Conservation (phyloP, 2,113 vertebrate species). For the Parus major region DNA sequence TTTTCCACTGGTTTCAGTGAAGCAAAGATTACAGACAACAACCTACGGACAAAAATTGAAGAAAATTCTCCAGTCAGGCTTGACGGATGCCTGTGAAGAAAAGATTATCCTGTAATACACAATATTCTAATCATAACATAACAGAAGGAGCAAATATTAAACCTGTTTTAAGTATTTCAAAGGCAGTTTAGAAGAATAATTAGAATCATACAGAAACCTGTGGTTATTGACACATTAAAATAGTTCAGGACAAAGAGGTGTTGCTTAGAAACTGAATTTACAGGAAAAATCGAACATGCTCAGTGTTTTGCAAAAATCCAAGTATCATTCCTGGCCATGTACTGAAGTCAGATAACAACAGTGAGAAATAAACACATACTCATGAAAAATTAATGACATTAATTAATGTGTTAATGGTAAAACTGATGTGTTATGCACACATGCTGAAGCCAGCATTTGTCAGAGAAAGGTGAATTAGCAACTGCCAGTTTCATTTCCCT, state of each 20-base stretch:
- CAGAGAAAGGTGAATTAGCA: constrained; percentile 51
- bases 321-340: neutral
- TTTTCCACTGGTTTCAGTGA: constrained; percentile 14
- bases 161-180: constrained; percentile 6
- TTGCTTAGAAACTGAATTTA: constrained; percentile 56
- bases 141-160: neutral
- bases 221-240: constrained; percentile 44
- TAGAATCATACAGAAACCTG: constrained; percentile 28
- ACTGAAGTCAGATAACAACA: neutral
- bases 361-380: neutral
- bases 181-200: constrained; percentile 20
- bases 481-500: constrained; percentile 5
- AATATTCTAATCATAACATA: constrained; percentile 1
- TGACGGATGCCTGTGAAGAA: neutral
- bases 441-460: constrained; percentile 8
- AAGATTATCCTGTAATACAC: neutral
- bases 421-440: neutral
- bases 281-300: neutral
- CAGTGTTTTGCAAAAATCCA: neutral
- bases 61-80: neutral
- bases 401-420: constrained; percentile 5
- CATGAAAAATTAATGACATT: neutral
- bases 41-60: neutral
- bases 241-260: constrained; percentile 35
- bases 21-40: constrained; percentile 1